Evolutionary conservation across 2,113 vertebrate species (phyloP).

Genomic region (zebrafish (Danio rerio)): GRCz12tu NC_133196.1:7863001-7863500

Average conservation of each 20-base stretch:
- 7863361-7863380: conserved; percentile 17
- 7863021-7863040: too few relatives aligned
- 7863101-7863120: too few relatives aligned
- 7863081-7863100: too few relatives aligned
- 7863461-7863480: neutral
- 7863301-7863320: conserved; percentile 19
- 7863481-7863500: neutral
- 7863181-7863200: neutral
- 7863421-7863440: conserved; percentile 6
- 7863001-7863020: too few relatives aligned
- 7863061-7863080: too few relatives aligned
- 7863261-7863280: conserved; percentile 12
- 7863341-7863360: conserved; percentile 37
- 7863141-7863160: neutral
- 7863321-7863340: conserved; percentile 23
- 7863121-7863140: too few relatives aligned
- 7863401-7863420: conserved; percentile 58
- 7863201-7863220: neutral
- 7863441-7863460: conserved; percentile 7
- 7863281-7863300: too few relatives aligned
- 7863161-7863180: too few relatives aligned
- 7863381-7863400: conserved; percentile 34
- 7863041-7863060: too few relatives aligned
- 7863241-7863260: conserved; percentile 23
- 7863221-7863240: neutral